These are phyloP conservation scores for Climacteris rufus DNA, from an alignment of 2,113 vertebrate genomes.

Conservation along the genomic window DNA sequence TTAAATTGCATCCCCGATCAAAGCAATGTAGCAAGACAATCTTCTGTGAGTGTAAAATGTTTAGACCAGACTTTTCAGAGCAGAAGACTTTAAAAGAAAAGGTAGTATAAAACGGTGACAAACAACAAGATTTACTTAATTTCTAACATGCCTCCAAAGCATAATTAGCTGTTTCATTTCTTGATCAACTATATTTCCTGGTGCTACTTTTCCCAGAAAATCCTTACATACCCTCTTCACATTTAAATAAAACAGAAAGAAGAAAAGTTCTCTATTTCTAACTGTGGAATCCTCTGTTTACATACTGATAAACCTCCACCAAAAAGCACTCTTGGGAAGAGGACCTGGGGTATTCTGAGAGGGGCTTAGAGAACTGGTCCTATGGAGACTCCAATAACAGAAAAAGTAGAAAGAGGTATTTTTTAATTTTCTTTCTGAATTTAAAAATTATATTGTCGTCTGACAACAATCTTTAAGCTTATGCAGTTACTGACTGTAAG, in stretches of 20 bases:
- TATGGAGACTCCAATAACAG: background rate
- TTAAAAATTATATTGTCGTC: background rate
- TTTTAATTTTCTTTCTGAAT: background rate
- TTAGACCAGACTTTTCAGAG: background rate
- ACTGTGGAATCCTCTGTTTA: background rate
- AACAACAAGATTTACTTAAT: background rate
- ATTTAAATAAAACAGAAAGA: background rate
- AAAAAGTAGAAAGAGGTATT: background rate
- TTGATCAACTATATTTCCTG: background rate
- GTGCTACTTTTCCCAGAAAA: background rate
- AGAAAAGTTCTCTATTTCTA: background rate
- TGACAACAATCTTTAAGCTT: background rate
- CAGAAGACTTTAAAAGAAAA: background rate
- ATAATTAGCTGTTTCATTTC: background rate
- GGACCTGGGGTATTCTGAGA: background rate
- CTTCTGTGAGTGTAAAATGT: background rate
- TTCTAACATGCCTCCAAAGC: background rate
- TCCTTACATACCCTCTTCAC: background rate
- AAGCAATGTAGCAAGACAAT: background rate
- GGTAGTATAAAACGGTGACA: background rate
- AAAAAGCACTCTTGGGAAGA: background rate
- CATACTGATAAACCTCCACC: background rate
- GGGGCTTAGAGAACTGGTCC: background rate
- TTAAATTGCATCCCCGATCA: background rate
- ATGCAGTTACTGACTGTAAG: background rate